phyloP scores from a whole-genome alignment of 2,888 invertebrate species.

The Agrotis exclamationis region DNA sequence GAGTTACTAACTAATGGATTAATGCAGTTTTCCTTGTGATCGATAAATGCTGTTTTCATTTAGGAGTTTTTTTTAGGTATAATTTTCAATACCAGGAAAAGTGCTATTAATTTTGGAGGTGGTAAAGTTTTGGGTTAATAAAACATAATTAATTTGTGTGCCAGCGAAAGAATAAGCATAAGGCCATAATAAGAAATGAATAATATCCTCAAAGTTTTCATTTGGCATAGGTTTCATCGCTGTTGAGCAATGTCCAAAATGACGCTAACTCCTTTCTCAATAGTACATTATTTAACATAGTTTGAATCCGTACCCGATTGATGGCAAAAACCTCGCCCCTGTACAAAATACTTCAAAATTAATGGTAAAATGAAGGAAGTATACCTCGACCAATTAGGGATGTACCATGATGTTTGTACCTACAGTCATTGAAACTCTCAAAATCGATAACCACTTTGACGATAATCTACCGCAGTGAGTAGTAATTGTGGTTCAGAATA shows the following conservation, averaged over 20 bases:
- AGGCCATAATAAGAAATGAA: too few relatives aligned
- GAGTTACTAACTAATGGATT: neutral
- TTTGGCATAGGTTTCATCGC: too few relatives aligned
- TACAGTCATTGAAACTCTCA: neutral
- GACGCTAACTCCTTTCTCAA: too few relatives aligned
- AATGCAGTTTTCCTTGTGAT: neutral
- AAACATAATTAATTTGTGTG: too few relatives aligned
- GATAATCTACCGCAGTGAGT: neutral
- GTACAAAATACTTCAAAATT: neutral
- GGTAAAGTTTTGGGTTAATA: too few relatives aligned
- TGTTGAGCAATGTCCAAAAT: too few relatives aligned
- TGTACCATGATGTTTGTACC: neutral
- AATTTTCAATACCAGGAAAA: too few relatives aligned
- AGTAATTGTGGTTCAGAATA: neutral
- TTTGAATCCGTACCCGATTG: neutral
- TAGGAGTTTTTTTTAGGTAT: too few relatives aligned
- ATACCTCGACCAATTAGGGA: neutral
- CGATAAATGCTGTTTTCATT: neutral
- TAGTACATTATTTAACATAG: too few relatives aligned
- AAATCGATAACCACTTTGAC: neutral
- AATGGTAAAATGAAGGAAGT: neutral
- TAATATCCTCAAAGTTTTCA: too few relatives aligned
- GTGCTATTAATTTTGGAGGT: too few relatives aligned
- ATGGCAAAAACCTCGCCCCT: neutral
- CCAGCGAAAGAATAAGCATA: too few relatives aligned